A percentile compares a stretch with the other conserved stretches of the same genome.
phyloP scores from a whole-genome alignment of 1,140 invertebrate species.

The Drosophila sp. region DNA sequence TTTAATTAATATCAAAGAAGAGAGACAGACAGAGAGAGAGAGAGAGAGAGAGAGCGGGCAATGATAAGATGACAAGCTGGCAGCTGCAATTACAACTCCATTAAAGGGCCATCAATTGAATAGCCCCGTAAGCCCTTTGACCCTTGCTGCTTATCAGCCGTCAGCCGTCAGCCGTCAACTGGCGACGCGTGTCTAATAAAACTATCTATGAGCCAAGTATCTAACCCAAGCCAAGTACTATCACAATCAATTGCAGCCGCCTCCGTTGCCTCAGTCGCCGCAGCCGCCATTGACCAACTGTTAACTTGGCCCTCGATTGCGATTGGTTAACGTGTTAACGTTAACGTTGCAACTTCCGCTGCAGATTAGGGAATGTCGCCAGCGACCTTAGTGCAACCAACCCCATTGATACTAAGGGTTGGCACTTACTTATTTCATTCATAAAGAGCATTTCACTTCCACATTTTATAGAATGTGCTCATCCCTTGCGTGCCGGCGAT shows the following conservation, averaged over 20 bases:
- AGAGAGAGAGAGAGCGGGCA: too few species aligned
- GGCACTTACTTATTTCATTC: conserved; percentile 55
- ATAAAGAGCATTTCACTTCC: conserved; percentile 55
- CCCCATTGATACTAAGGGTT: conserved; percentile 48
- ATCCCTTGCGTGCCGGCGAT: conserved; percentile 56
- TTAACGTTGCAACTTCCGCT: conserved; percentile 43
- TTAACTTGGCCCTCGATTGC: conserved; percentile 48
- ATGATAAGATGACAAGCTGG: conserved; percentile 42
- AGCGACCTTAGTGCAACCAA: conserved; percentile 29
- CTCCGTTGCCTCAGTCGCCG: conserved; percentile 63
- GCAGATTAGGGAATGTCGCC: conserved; percentile 41
- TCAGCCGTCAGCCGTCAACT: conserved; percentile 34
- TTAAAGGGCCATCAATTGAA: conserved; percentile 60
- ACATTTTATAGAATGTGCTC: conserved; percentile 37
- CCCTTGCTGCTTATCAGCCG: conserved; percentile 47
- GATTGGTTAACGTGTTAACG: conserved; percentile 63
- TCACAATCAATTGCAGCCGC: conserved; percentile 60
- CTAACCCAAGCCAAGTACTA: conserved; percentile 22
- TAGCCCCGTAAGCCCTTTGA: conserved; percentile 38
- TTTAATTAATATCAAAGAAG: conserved; percentile 20
- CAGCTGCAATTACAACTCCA: conserved; percentile 77
- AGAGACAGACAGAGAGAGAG: neutral
- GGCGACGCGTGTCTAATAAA: conserved; percentile 81
- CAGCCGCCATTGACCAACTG: conserved; percentile 72
- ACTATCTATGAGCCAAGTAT: conserved; percentile 66